Base-by-base conservation (phyloP, 2,797 vertebrate genomes). In the Leuciscus waleckii region DNA sequence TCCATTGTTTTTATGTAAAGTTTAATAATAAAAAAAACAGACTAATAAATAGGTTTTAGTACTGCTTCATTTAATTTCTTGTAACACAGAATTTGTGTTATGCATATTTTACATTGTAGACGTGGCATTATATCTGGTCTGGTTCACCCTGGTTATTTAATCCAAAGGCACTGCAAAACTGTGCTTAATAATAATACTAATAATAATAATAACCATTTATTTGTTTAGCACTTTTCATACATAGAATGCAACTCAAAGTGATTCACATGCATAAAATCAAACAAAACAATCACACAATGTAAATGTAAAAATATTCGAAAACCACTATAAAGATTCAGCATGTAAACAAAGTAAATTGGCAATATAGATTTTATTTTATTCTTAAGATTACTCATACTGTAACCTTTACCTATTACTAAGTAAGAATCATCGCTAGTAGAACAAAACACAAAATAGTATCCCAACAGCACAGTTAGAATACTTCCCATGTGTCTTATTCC, bases 81-180 rank as follows among this genome's bases (percentile, higher is more conserved):
- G 26, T n/a, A 23, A 76, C 5, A 75, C 58, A 67, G 13, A 1
- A 71, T 32, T 32, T 58, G 37, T 74, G 17, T 68, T 35, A 37
- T 68, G 2, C 32, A 32, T 43, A 61, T 61, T 61, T 26, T 13
- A 63, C 54, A 74, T 81, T 81, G 29, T 80, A 32, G 5, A 51
- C 19, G 4, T 70, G 16, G 7, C 6, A 82, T 39, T 61, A 19
- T 14, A 16, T 63, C 63, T 16, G 19, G 26, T 68, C 43, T 23
- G 63, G 29, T 74, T 19, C 16, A 46, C 10, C 54, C 13, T 51
- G 41, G 46, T 56, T 56, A 76, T 29, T 56, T 71, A 21, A 32
- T 17, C 39, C 39, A 43, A 84, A 84, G 74, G 73, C 82, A 84
- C 82, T 77, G 35, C n/a, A 29, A 84, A 68, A 32, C 7, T 79